Percentiles rank a stretch among this genome's conserved stretches.
These are phyloP conservation scores for Orchesella cincta DNA, from an alignment of 1,140 invertebrate species.

Conservation along the genomic window DNA sequence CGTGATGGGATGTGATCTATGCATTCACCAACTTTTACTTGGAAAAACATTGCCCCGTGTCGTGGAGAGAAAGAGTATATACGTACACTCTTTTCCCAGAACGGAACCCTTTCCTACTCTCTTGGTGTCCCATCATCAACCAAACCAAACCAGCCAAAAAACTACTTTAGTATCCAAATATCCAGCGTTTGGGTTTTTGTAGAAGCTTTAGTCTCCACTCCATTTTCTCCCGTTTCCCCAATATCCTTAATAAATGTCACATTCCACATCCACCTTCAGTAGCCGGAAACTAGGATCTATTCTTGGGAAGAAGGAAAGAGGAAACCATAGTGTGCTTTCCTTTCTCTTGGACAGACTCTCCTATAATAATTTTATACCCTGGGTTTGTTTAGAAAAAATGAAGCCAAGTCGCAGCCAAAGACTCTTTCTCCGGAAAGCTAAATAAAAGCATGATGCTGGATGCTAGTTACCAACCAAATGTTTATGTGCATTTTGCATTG, in stretches of 20 bases:
- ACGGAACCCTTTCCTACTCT: neutral
- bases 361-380: no score
- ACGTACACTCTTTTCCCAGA: neutral
- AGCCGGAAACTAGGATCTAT: neutral
- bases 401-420: no score
- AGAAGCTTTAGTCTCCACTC: neutral
- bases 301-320: neutral
- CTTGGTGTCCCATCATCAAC: neutral
- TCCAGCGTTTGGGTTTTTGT: neutral
- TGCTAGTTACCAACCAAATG: no score
- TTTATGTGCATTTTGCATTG: no score
- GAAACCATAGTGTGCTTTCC: no score
- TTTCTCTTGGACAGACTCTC: no score
- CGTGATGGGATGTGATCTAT: neutral
- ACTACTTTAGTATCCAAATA: neutral
- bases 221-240: neutral
- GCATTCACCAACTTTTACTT: neutral
- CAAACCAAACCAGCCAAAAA: no score
- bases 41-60: no score
- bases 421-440: no score
- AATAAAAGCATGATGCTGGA: no score
- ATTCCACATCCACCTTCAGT: neutral
- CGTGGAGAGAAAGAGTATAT: neutral
- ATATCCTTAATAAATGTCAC: constrained; percentile 26
- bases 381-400: no score